Percentiles rank a stretch among this genome's conserved stretches.
Evolutionary conservation across 2,888 invertebrate species (phyloP).

Genomic region (Busseola fusca): DNA sequence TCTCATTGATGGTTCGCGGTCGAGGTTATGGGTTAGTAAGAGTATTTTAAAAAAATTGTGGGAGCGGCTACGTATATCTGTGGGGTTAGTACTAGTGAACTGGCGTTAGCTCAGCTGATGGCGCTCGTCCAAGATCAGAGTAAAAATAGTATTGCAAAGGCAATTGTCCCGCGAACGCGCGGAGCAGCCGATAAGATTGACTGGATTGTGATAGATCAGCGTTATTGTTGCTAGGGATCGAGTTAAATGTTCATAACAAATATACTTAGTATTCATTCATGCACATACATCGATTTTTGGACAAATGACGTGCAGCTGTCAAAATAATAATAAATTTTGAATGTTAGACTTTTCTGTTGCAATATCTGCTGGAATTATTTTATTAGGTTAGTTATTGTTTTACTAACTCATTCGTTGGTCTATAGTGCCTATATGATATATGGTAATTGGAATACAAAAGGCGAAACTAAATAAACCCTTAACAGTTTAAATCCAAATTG

Average conservation of each 20-base stretch:
- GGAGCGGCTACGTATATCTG: slow-evolving; percentile 82
- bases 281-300: neutral
- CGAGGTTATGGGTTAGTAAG: slow-evolving; percentile 72
- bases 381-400: neutral
- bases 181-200: slow-evolving; percentile 79
- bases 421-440: neutral
- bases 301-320: neutral
- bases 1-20: slow-evolving; percentile 80
- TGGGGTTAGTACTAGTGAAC: slow-evolving; percentile 90
- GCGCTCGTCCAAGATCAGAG: slow-evolving; percentile 83
- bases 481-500: neutral
- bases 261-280: neutral
- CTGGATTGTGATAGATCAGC: slow-evolving; percentile 70
- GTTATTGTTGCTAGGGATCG: slow-evolving; percentile 54
- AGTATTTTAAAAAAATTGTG: slow-evolving; percentile 73
- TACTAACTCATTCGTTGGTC: neutral
- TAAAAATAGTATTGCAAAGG: slow-evolving; percentile 87
- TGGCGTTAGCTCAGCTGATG: slow-evolving; percentile 88
- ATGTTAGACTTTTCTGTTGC: neutral
- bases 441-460: neutral
- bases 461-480: neutral
- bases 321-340: neutral
- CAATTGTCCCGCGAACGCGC: slow-evolving; percentile 82
- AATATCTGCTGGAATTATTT: slow-evolving; percentile 16
- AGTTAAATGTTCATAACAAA: slow-evolving; percentile 39